Base-by-base conservation (phyloP, 2,888 invertebrate species). In the Drosophila atripex region DNA sequence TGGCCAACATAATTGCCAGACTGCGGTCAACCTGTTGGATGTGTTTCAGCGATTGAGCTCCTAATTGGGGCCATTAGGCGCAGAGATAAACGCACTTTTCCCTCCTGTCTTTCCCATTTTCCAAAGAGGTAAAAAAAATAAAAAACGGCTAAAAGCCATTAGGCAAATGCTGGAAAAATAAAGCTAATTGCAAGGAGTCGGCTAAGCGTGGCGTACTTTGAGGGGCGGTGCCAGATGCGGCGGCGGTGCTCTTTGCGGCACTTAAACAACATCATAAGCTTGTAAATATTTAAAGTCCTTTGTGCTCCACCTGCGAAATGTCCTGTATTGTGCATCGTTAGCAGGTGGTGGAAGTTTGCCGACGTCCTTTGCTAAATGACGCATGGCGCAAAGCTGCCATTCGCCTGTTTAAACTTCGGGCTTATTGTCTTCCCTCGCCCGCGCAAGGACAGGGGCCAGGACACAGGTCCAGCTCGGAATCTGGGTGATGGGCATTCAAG, bases 311-410 rank as follows among this genome's bases (percentile, higher is more conserved):
- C 57, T 56, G 59, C 47, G 35, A 41, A 53, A 14, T 23, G 30
- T 55, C 41, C 35, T 46, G 63, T n/a, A 14, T 16, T 30, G 41
- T 7, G 32, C 60, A 60, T 60, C 54, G 60, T 61, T 71, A 60
- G 47, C 71, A 49, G 58, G 53, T 63, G 70, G 54, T 66, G 64
- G 78, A 59, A 21, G 50, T 68, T 38, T 69, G 64, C 59, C 55
- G 54, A 46, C 43, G 50, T 76, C 76, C 69, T 84, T 63, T 74
- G 56, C 63, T 61, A 76, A 78, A 79, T 80, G 78, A 78, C 79
- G 68, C 86, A 66, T 71, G 71, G 71, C 76, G 57, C 80, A 55
- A 47, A 68, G 80, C 71, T 71, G 74, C 57, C 69, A 79, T 75
- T 80, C 71, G 73, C 61, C 71, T 76, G 64, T 71, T 78, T 82